Conservation (phyloP, 2,888 invertebrate genomes). For the Pediacus dermestoides region DNA sequence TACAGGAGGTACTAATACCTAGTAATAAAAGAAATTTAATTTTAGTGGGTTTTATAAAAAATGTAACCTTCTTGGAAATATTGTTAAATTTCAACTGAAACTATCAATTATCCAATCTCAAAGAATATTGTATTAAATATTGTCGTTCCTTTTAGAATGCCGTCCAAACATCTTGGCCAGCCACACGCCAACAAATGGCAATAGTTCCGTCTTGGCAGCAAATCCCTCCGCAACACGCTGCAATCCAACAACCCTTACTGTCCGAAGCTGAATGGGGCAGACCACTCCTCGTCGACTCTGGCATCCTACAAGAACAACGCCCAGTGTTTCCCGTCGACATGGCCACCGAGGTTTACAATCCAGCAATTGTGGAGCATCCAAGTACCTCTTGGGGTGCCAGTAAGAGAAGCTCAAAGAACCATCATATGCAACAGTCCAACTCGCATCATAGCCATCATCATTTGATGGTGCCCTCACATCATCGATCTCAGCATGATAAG, state of each 20-base stretch:
- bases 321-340: constrained; percentile 60
- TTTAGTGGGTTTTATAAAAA: no score
- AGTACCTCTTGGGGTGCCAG: constrained; percentile 45
- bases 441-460: constrained; percentile 52
- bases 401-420: constrained; percentile 56
- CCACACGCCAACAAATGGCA: constrained; percentile 70
- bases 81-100: no score
- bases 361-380: constrained; percentile 54
- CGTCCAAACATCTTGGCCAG: constrained; percentile 69
- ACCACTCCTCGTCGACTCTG: constrained; percentile 75
- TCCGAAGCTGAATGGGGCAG: constrained; percentile 68
- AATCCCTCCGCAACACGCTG: constrained; percentile 60
- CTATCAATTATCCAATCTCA: no score
- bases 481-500: constrained; percentile 60
- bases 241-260: constrained; percentile 60
- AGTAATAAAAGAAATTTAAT: no score
- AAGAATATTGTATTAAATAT: no score
- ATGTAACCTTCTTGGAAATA: no score
- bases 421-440: constrained; percentile 58
- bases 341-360: constrained; percentile 57
- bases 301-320: constrained; percentile 60
- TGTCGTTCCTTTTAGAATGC: constrained; percentile 51
- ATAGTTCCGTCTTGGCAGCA: constrained; percentile 84
- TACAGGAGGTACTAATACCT: no score
- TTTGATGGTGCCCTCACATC: constrained; percentile 49